These are phyloP conservation scores for Acomys russatus DNA, from an alignment of 2,797 vertebrate species.

Conservation along the genomic window DNA sequence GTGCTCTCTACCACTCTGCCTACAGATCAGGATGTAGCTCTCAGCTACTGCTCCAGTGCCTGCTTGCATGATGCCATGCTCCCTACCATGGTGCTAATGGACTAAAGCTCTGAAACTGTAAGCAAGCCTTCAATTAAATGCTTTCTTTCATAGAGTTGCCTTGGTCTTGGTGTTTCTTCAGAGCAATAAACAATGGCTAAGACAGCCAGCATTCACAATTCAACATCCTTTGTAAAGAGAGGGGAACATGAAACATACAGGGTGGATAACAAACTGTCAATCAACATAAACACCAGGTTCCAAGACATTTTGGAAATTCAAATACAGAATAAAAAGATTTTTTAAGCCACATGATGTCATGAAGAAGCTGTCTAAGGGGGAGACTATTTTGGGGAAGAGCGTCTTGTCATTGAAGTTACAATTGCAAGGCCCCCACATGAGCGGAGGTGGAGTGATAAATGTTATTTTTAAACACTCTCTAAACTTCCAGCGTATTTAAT, in stretches of 20 bases:
- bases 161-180: neutral
- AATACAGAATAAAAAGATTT: slow-evolving; percentile 3
- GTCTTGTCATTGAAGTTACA: slow-evolving; percentile 28
- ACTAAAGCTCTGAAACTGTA: neutral
- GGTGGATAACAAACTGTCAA: slow-evolving; percentile 16
- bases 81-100: neutral
- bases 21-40: neutral
- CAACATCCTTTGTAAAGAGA: slow-evolving; percentile 25
- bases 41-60: neutral
- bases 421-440: neutral
- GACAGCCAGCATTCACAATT: slow-evolving; percentile 6
- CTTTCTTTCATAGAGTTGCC: neutral
- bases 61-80: neutral
- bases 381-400: slow-evolving; percentile 49
- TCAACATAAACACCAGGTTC: slow-evolving; percentile 43
- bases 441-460: neutral
- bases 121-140: neutral
- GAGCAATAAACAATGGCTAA: neutral
- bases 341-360: neutral
- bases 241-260: neutral
- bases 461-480: slow-evolving; percentile 30
- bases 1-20: neutral
- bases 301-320: slow-evolving; percentile 36
- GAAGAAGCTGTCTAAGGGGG: neutral
- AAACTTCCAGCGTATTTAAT: slow-evolving; percentile 34